Conservation (phyloP, 2,888 invertebrate genomes). For the Conchocele bisecta region DNA sequence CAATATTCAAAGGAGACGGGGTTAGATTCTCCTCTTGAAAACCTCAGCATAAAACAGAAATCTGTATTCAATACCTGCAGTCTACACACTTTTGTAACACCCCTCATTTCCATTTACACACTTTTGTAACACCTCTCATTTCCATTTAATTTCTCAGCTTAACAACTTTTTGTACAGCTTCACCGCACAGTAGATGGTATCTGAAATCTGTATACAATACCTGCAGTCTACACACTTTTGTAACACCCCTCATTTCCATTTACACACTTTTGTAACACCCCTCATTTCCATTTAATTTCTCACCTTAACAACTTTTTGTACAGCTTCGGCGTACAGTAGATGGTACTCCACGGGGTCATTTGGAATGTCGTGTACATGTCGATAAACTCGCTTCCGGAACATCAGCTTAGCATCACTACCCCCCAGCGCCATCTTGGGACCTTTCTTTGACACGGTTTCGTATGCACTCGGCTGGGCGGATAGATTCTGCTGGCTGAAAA, state of each 20-base stretch:
- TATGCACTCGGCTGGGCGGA: constrained; percentile 70
- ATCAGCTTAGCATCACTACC: constrained; percentile 87
- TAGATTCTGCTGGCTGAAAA: constrained; percentile 62
- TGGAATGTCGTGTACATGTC: constrained; percentile 93
- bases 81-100: no score
- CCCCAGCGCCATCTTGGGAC: constrained; percentile 72
- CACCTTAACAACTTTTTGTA: constrained; percentile 96
- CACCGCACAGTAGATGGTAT: constrained; percentile 95
- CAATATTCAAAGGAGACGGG: no score
- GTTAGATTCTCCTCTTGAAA: no score
- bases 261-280: no score
- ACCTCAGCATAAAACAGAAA: no score
- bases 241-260: no score
- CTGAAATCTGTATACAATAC: no score
- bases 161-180: constrained; percentile 97
- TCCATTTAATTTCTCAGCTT: constrained; percentile 86
- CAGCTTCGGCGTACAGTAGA: constrained; percentile 96
- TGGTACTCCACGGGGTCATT: constrained; percentile 98
- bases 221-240: no score
- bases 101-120: no score
- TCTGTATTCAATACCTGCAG: no score
- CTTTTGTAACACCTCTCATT: no score
- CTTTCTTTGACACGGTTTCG: constrained; percentile 76
- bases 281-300: not conserved
- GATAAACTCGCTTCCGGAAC: constrained; percentile 94